phyloP scores from a whole-genome alignment of 2,113 vertebrate genomes.

The Bufo bufo region DNA sequence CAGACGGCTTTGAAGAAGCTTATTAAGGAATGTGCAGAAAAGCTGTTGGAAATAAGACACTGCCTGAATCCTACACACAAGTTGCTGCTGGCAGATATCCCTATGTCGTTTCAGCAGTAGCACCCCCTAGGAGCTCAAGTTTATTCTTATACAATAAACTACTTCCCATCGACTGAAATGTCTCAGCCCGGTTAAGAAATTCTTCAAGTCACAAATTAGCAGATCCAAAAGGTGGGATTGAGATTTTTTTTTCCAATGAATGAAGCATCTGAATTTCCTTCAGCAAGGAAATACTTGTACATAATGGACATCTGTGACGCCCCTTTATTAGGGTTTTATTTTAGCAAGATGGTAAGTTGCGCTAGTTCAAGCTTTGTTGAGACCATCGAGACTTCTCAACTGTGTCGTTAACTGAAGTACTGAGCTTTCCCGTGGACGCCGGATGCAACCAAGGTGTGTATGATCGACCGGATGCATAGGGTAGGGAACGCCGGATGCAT shows the following conservation, averaged over 20 bases:
- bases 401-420: neutral
- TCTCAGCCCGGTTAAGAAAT: conserved; percentile 39
- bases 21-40: conserved; percentile 63
- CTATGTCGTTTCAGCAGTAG: conserved; percentile 71
- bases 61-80: conserved; percentile 60
- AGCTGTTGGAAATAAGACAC: conserved; percentile 71
- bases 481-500: neutral
- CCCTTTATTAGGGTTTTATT: neutral
- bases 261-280: conserved; percentile 15
- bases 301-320: conserved; percentile 24
- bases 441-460: conserved; percentile 18
- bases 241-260: neutral
- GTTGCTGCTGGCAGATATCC: conserved; percentile 63
- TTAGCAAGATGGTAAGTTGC: conserved; percentile 11
- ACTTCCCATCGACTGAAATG: conserved; percentile 50
- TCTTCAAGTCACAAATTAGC: conserved; percentile 21
- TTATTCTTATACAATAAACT: conserved; percentile 68
- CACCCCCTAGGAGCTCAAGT: conserved; percentile 70
- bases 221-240: conserved; percentile 9
- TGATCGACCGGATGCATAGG: neutral
- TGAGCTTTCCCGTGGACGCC: neutral
- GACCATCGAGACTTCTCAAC: conserved; percentile 4
- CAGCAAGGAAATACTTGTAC: conserved; percentile 6
- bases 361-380: neutral
- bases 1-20: conserved; percentile 53